Evolutionary conservation across 1,140 invertebrate species (phyloP).

Genomic region (Adelges cooleyi): DNA sequence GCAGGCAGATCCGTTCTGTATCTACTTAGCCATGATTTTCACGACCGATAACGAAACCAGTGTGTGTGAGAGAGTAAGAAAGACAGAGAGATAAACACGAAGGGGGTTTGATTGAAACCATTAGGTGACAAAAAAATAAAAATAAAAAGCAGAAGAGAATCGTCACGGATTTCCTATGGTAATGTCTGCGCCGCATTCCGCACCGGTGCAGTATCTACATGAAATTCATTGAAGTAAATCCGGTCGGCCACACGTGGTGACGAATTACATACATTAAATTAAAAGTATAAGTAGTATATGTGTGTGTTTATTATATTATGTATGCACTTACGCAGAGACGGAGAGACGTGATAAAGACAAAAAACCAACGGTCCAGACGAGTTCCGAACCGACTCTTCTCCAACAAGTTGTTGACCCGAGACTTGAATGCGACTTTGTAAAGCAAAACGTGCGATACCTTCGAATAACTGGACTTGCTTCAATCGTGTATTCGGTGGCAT

Average conservation of each 20-base stretch:
- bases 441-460: too few relatives aligned
- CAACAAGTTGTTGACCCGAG: too few relatives aligned
- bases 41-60: not conserved
- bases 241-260: not conserved
- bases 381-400: too few relatives aligned
- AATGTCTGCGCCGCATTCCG: not conserved
- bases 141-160: not conserved
- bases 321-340: too few relatives aligned
- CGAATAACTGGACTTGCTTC: too few relatives aligned
- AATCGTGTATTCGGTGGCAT: too few relatives aligned
- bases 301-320: too few relatives aligned
- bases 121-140: not conserved
- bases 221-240: not conserved
- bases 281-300: too few relatives aligned
- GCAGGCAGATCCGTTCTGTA: not conserved
- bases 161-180: not conserved
- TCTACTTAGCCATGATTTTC: constrained; percentile 23
- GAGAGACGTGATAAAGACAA: too few relatives aligned
- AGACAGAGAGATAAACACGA: not conserved
- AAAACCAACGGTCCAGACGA: too few relatives aligned
- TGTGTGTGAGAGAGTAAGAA: not conserved
- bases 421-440: too few relatives aligned
- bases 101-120: not conserved
- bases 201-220: not conserved
- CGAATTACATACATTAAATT: not conserved